These are phyloP conservation scores for Onthophagus taurus DNA, from an alignment of 1,140 invertebrate species.

Conservation along the genomic window DNA sequence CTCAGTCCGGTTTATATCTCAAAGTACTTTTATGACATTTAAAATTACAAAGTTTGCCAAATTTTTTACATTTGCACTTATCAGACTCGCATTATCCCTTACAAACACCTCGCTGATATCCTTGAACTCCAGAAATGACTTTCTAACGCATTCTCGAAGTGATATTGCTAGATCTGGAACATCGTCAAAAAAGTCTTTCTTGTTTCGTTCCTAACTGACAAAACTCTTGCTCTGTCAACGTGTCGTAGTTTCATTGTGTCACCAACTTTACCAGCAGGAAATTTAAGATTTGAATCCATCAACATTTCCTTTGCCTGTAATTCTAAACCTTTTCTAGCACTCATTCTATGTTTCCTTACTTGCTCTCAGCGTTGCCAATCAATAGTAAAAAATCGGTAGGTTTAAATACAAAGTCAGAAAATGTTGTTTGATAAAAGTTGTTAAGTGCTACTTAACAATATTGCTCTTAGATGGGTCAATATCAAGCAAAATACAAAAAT, in stretches of 20 bases:
- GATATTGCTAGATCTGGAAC: constrained; percentile 14
- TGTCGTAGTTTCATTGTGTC: constrained; percentile 15
- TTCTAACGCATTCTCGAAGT: constrained; percentile 15
- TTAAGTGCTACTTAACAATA: too few relatives aligned
- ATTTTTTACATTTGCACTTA: background rate
- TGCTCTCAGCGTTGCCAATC: too few relatives aligned
- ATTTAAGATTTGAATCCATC: background rate
- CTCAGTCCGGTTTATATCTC: background rate
- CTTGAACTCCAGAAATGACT: constrained; percentile 11
- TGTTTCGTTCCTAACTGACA: constrained; percentile 13
- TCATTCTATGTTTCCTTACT: too few relatives aligned
- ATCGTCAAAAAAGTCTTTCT: constrained; percentile 17
- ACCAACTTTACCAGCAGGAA: constrained; percentile 15
- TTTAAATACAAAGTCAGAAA: too few relatives aligned
- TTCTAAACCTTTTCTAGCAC: too few relatives aligned
- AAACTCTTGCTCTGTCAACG: constrained; percentile 12
- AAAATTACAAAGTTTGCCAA: background rate
- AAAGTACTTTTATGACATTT: background rate
- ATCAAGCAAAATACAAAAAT: too few relatives aligned
- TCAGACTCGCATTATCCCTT: constrained; percentile 10
- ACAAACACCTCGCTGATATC: constrained; percentile 13
- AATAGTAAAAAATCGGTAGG: too few relatives aligned
- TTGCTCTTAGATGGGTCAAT: too few relatives aligned
- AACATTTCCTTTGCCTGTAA: too few relatives aligned
- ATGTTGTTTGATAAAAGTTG: too few relatives aligned